Evolutionary conservation across 2,888 invertebrate species (phyloP), one percentile per base, ranked within the genome.

Genomic region (Amblyteles armatorius): DNA sequence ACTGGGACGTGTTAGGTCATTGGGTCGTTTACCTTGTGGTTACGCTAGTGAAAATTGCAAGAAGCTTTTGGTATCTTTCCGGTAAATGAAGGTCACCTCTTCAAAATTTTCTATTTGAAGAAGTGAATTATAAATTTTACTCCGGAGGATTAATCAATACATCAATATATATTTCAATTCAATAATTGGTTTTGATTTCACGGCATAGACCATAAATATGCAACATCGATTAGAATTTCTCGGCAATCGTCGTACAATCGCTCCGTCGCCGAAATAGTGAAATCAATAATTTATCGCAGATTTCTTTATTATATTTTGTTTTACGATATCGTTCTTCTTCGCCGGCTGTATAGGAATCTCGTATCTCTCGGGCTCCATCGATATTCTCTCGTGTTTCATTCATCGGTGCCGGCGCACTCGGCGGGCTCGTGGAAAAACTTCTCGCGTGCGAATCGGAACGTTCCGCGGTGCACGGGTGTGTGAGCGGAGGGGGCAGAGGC

Each of bases 401-500:
- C 68, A 85, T 79, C 77, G 68, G 16, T 26, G 33, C 36, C 36
- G 16, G 26, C 22, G 11, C 40, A 40, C 29, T 67, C 7, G 19
- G 60, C 68, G 68, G 71, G n/a, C 72, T 63, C n/a, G 52, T 78
- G 73, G 69, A 83, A 71, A 85, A 79, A 76, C 26, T 78, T 63
- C 19, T 76, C 11, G 69, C 85, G 73, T 82, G 71, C 40, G 68
- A 83, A 85, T 81, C 55, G 77, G 82, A 73, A 83, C 85, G 76
- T 29, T 16, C 36, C 48, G 7, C 26, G 19, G 50, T n/a, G 26
- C 68, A 72, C 73, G 78, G 16, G n/a, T 44, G 19, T 55, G 52
- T 4, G 52, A 19, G 9, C 16, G 19, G 52, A 5, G 16, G 40
- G 40, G 63, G 13, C 52, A 29, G n/a, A 67, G 33, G 44, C 13